Conservation (phyloP, 2,797 vertebrate species). For the Picus viridis region DNA sequence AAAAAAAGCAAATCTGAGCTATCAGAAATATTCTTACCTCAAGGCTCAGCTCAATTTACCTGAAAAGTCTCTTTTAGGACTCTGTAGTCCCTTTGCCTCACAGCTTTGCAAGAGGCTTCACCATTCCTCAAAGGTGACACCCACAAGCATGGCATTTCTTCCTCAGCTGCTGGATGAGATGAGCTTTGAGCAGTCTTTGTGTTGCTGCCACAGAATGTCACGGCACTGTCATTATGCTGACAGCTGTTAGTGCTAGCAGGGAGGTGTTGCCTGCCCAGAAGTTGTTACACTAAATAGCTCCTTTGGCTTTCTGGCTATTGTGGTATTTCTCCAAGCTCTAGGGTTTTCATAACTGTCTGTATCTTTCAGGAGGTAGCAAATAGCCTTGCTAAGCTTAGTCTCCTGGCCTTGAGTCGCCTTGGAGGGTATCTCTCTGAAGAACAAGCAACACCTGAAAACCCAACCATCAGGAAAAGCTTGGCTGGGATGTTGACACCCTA, state of each 20-base stretch:
- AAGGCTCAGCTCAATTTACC: background rate
- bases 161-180: background rate
- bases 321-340: background rate
- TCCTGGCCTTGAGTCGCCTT: conserved; percentile 90
- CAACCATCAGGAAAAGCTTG: conserved; percentile 91
- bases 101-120: background rate
- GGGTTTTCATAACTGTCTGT: background rate
- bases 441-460: conserved; percentile 90
- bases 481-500: conserved; percentile 95
- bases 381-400: conserved; percentile 92
- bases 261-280: background rate
- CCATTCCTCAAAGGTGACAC: background rate
- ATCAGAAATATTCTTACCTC: background rate
- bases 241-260: background rate
- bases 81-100: background rate
- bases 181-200: background rate
- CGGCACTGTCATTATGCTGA: background rate
- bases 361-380: conserved; percentile 91
- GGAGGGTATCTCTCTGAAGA: conserved; percentile 88
- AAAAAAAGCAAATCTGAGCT: background rate
- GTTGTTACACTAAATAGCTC: background rate
- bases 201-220: background rate
- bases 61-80: background rate
- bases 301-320: background rate
- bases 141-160: background rate